phyloP scores from a whole-genome alignment of 2,888 invertebrate species.

The Drosophila merina region DNA sequence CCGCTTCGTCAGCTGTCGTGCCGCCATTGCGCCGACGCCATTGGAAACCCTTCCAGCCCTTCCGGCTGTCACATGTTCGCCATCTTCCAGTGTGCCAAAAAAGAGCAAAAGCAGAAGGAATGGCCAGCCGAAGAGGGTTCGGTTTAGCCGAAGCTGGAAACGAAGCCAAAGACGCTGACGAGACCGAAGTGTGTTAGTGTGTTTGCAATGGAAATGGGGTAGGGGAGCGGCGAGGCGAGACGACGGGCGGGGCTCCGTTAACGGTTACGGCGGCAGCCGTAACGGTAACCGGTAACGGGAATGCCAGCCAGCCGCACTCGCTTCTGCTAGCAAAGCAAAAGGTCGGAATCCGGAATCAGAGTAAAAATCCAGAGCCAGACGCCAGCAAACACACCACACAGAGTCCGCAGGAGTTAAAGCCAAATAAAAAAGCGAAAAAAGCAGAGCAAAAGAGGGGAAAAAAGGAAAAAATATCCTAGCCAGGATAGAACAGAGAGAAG shows the following conservation, averaged over 20 bases:
- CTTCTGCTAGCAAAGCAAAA: slow-evolving; percentile 42
- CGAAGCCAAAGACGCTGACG: slow-evolving; percentile 14
- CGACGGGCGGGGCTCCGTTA: slow-evolving; percentile 1
- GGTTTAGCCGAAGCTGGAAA: slow-evolving; percentile 6
- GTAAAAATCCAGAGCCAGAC: slow-evolving; percentile 37
- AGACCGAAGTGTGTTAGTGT: slow-evolving; percentile 46
- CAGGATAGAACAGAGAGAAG: not conserved
- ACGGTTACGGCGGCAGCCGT: slow-evolving; percentile 39
- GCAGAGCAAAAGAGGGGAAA: not conserved
- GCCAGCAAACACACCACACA: slow-evolving; percentile 32
- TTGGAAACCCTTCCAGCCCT: slow-evolving; percentile 60
- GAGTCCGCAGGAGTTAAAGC: slow-evolving; percentile 13
- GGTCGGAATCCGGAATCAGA: slow-evolving; percentile 24
- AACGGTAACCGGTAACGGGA: slow-evolving; percentile 34
- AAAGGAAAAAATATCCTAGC: not conserved
- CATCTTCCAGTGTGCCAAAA: slow-evolving; percentile 72
- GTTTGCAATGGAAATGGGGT: slow-evolving; percentile 52
- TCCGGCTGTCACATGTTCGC: slow-evolving; percentile 65
- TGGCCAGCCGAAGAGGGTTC: slow-evolving; percentile 11
- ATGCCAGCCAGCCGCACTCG: slow-evolving; percentile 27
- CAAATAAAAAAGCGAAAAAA: slow-evolving; percentile 3
- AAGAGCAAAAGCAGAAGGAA: slow-evolving; percentile 36
- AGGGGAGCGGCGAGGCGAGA: not conserved
- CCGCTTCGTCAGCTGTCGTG: slow-evolving; percentile 36
- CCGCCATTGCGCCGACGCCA: slow-evolving; percentile 58